Evolutionary conservation across 2,888 invertebrate genomes (phyloP).

Genomic region (Agonum fuliginosum): DNA sequence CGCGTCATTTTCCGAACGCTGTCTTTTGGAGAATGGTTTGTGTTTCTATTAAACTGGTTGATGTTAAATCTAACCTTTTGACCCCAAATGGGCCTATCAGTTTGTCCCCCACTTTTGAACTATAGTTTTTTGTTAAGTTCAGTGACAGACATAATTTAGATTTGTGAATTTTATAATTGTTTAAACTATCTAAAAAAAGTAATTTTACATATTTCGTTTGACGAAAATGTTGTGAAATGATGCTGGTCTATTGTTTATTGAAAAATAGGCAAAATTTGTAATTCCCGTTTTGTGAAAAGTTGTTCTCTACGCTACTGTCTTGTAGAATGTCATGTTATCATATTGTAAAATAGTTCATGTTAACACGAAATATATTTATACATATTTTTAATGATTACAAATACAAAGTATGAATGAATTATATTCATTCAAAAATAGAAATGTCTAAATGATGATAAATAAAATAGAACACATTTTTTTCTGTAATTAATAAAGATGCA

Average conservation of each 20-base stretch:
- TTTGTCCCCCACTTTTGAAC: conserved; percentile 21
- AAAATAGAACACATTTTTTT: not conserved
- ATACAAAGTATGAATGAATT: conserved; percentile 32
- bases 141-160: not conserved
- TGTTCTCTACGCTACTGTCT: not conserved
- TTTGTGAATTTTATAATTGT: not conserved
- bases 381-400: conserved; percentile 7
- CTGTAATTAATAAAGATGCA: not conserved
- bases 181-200: too few species aligned
- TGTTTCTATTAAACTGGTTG: not conserved
- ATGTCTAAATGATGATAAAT: not conserved
- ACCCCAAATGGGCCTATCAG: too few species aligned
- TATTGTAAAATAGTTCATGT: conserved; percentile 29
- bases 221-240: not conserved
- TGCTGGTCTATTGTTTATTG: not conserved
- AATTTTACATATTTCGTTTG: too few species aligned
- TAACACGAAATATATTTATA: conserved; percentile 13
- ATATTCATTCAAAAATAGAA: conserved; percentile 44
- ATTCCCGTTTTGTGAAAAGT: too few species aligned
- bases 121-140: not conserved
- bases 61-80: not conserved
- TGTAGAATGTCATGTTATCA: conserved; percentile 6
- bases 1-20: conserved; percentile 19
- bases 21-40: too few species aligned
- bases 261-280: not conserved